Base-by-base conservation (phyloP, 2,888 invertebrate genomes). In the Eurois occulta region DNA sequence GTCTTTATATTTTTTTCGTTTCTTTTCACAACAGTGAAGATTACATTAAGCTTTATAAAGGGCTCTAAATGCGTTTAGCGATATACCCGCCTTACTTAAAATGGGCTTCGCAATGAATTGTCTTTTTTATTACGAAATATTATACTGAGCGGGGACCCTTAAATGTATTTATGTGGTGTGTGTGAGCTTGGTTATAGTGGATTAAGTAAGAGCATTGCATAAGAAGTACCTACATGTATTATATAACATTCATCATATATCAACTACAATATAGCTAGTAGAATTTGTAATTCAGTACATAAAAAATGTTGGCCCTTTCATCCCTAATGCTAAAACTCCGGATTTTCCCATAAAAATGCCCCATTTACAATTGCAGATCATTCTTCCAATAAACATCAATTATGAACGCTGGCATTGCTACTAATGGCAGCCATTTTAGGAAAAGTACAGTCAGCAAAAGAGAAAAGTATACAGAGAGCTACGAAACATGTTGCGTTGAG, bases 351-450 rank as follows among this genome's bases (percentile, higher is more conserved):
- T 72, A 75, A 83, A 69, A 64, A 65, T 52, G 16, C 11, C 35
- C 43, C 58, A 21, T 41, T 62, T 10, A 79, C 58, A 85, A 76
- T 75, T 69, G 67, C 67, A 68, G 75, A 80, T 82, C 73, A 86
- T 81, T 86, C 83, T 85, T 89, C 81, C 84, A 89, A 89, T 77
- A 86, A 89, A 91, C 84, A 89, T 85, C 79, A 88, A 86, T 86
- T 90, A 90, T 79, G 83, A 85, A 83, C 87, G 81, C 84, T 77
- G 78, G 82, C 86, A 87, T 86, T 86, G 87, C 86, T 81, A 79
- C 87, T 92, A 94, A 94, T 91, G 92, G 90, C 87, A 66, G 78
- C 83, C 90, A 90, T 93, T 94, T 92, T 72, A 66, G 43, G 28
- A 81, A 77, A 72, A 41, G 91, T 91, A 91, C 91, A 88, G 87